Base-by-base conservation (phyloP, 2,797 vertebrate genomes). In the Sitta carolinensis region DNA sequence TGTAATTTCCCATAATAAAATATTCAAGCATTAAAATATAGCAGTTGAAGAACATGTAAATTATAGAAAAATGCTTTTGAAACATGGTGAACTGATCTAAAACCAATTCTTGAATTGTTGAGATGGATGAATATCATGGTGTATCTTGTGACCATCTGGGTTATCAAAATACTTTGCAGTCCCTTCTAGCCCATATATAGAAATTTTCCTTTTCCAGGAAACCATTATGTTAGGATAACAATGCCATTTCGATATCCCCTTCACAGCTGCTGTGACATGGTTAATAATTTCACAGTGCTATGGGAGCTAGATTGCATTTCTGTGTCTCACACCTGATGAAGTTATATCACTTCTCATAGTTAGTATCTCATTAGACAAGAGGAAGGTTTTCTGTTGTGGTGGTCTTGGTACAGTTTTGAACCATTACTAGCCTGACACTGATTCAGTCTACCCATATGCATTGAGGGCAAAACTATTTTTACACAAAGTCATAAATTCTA, bases 391-490 rank as follows among this genome's bases (percentile, higher is more conserved):
- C 13, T 77, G 1, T 54, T 66, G 21, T 10, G 14, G 12, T 54
- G 16, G 9, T 32, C 38, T 27, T 47, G 27, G 12, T 42, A 21
- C 4, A 10, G 2, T 7, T 67, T 64, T 52, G 11, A 73, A 57
- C 2, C 0, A 1, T 51, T 51, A 47, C 19, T 29, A 54, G 13
- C 4, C 64, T 84, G 51, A 47, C 9, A 62, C 12, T 0, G 3
- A 61, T 61, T 79, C 12, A 29, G 27, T 29, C 29, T 32, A 38
- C 45, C 47, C 6, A 3, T 34, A 23, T 8, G 16, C 13, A 52
- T 10, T 78, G 23, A 54, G 32, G 11, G 8, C 5, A 87, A 68
- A 86, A 45, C 3, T 29, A 3, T 40, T 87, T 62, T 74, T 82
- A 5, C 20, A 81, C 22, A 4, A 58, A 59, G 2, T 9, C 6